A percentile compares a stretch with the other conserved stretches of the same genome.
These are phyloP conservation scores for Drosophila mayaguana DNA, from an alignment of 2,888 invertebrate species.

Conservation along the genomic window DNA sequence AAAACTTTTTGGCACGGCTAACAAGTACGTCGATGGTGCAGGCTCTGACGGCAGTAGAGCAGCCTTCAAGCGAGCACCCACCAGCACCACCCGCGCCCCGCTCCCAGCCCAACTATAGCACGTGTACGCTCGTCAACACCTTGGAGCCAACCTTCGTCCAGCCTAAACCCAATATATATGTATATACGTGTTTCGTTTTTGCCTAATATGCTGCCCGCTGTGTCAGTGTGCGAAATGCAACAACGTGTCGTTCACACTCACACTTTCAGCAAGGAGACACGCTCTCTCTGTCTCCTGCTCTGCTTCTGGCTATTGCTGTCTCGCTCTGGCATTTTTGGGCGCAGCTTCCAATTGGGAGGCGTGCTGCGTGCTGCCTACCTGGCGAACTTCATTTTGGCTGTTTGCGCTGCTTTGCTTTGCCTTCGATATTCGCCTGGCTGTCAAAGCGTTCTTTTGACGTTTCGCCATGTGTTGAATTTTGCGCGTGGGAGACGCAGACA, in stretches of 20 bases:
- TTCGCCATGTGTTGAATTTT: conserved; percentile 67
- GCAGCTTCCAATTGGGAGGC: conserved; percentile 56
- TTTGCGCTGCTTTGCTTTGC: conserved; percentile 38
- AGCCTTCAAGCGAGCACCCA: conserved; percentile 42
- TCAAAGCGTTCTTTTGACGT: conserved; percentile 69
- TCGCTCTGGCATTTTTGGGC: conserved; percentile 10
- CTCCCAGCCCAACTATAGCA: conserved; percentile 36
- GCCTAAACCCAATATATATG: conserved; percentile 34
- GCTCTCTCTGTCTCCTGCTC: background rate
- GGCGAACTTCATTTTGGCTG: conserved; percentile 59
- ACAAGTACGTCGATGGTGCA: conserved; percentile 23
- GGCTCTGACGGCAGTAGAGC: conserved; percentile 48
- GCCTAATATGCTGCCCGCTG: conserved; percentile 52
- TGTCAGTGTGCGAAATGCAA: conserved; percentile 67
- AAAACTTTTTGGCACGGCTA: conserved; percentile 58
- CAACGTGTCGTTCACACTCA: conserved; percentile 74
- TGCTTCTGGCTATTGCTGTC: background rate
- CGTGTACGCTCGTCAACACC: conserved; percentile 67
- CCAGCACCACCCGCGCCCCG: background rate
- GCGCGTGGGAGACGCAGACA: conserved; percentile 35
- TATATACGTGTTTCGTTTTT: conserved; percentile 23
- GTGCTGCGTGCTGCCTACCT: conserved; percentile 47
- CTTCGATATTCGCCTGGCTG: conserved; percentile 53
- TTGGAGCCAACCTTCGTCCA: conserved; percentile 64
- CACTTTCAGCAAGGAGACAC: conserved; percentile 24